phyloP scores from a whole-genome alignment of 2,113 vertebrate genomes.

The human (Homo sapiens) region GRCh38 chr15:80254501-80255000 shows the following conservation, averaged over 20 bases:
- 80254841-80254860: neutral
- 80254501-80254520: neutral
- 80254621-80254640: neutral
- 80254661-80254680: neutral
- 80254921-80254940: neutral
- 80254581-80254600: neutral
- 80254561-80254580: neutral
- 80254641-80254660: neutral
- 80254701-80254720: neutral
- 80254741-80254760: neutral
- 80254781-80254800: neutral
- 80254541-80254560: neutral
- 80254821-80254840: neutral
- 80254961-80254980: neutral
- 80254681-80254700: neutral
- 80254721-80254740: neutral
- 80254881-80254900: neutral
- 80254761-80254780: neutral
- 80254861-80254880: neutral
- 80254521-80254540: neutral
- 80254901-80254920: neutral
- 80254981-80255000: neutral
- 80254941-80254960: neutral
- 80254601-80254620: neutral
- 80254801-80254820: neutral